Evolutionary conservation across 2,113 vertebrate species (phyloP).

Genomic region (Myrmecobius fasciatus): DNA sequence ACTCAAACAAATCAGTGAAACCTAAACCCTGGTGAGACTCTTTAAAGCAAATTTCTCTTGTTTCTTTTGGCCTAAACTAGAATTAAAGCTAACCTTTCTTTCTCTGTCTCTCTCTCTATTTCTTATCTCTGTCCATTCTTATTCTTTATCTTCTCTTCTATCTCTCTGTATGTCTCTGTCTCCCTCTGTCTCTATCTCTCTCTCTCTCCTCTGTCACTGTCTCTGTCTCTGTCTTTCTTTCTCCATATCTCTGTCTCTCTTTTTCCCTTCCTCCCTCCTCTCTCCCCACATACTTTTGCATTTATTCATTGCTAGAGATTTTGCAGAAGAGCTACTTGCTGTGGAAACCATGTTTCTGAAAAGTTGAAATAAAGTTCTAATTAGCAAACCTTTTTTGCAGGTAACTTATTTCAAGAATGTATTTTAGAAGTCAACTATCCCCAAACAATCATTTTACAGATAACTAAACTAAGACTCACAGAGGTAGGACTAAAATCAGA

Average conservation of each 20-base stretch:
- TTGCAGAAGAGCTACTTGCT: not conserved
- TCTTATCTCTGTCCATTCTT: not conserved
- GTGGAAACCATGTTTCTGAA: not conserved
- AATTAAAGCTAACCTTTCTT: not conserved
- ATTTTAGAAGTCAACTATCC: not conserved
- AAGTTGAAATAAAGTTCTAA: not conserved
- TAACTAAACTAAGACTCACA: not conserved
- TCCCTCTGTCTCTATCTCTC: not conserved
- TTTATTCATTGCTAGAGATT: too few relatives aligned
- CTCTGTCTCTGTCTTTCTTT: too few relatives aligned
- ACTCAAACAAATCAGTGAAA: not conserved
- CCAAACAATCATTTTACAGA: not conserved
- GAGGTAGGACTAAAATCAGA: not conserved
- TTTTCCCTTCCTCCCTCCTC: too few relatives aligned
- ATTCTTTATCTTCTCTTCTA: not conserved
- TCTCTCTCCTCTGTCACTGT: not conserved
- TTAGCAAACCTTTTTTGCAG: not conserved
- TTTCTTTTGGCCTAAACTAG: conserved; percentile 3
- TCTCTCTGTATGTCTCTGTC: not conserved
- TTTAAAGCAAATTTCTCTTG: not conserved
- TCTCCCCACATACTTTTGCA: too few relatives aligned
- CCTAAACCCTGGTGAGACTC: not conserved
- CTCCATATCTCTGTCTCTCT: too few relatives aligned
- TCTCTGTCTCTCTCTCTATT: not conserved
- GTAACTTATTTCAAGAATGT: not conserved